Evolutionary conservation across 2,797 vertebrate genomes (phyloP).

Genomic region (Macropus fuliginosus): DNA sequence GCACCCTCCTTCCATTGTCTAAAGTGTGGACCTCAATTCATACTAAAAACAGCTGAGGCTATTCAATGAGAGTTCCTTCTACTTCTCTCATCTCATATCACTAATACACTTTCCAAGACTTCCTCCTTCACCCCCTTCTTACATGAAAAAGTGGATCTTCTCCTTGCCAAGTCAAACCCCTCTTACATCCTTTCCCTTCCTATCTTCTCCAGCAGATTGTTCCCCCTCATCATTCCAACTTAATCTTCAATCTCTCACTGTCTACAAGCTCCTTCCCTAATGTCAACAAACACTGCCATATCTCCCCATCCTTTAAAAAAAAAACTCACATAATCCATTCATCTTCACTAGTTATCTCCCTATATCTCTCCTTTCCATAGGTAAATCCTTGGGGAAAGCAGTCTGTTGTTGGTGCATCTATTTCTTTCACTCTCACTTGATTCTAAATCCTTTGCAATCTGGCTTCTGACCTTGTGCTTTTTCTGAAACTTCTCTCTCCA

Average conservation of each 20-base stretch:
- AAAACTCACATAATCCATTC: background rate
- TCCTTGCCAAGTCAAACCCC: background rate
- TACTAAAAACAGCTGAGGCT: background rate
- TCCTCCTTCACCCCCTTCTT: background rate
- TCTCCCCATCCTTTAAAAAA: background rate
- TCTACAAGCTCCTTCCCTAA: background rate
- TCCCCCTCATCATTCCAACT: background rate
- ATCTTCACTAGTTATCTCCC: background rate
- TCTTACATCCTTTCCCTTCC: background rate
- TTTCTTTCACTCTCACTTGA: background rate
- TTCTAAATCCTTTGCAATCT: background rate
- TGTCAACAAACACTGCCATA: background rate
- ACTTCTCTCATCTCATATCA: background rate
- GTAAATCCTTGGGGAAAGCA: background rate
- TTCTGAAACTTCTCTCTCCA: background rate
- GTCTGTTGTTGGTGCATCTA: background rate
- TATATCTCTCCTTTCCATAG: background rate
- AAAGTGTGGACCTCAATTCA: background rate
- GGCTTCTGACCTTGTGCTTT: background rate
- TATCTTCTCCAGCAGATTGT: background rate
- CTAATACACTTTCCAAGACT: background rate
- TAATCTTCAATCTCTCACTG: background rate
- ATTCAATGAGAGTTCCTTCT: background rate
- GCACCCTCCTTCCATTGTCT: background rate
- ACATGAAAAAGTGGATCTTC: background rate